These are phyloP conservation scores for Lingula anatina DNA, from an alignment of 2,888 invertebrate species.

Conservation along the genomic window DNA sequence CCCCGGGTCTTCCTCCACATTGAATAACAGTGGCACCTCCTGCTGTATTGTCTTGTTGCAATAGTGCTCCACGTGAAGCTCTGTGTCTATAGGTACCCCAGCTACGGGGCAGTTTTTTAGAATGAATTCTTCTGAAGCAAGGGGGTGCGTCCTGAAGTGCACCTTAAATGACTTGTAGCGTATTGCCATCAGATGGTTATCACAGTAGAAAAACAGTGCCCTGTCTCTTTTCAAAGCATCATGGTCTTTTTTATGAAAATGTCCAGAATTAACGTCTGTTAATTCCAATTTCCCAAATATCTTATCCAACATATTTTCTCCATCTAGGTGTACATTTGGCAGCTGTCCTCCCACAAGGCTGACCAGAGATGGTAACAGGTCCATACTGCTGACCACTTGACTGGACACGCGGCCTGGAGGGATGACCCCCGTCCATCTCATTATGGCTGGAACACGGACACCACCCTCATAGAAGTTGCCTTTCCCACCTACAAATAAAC, in stretches of 20 bases:
- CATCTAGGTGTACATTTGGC: conserved; percentile 2
- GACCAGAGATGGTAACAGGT: conserved; percentile 10
- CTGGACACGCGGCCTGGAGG: neutral
- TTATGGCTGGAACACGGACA: conserved; percentile 11
- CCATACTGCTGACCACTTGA: conserved; percentile 6
- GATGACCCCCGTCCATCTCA: conserved; percentile 11
- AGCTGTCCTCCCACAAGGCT: conserved; percentile 3
- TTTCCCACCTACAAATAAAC: conserved; percentile 10
- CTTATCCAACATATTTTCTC: neutral
- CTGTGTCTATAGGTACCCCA: neutral
- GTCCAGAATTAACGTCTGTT: conserved; percentile 4
- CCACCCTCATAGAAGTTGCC: conserved; percentile 10
- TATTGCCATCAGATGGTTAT: no score
- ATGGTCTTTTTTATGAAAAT: conserved; percentile 6
- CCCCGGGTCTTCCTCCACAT: conserved; percentile 10
- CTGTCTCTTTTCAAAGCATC: conserved; percentile 4
- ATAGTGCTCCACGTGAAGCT: neutral
- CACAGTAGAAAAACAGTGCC: no score
- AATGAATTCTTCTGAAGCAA: neutral
- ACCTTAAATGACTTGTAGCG: no score
- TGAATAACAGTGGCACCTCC: conserved; percentile 2
- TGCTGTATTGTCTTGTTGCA: neutral
- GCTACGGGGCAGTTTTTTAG: neutral
- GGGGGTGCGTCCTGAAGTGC: no score
- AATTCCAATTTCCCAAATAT: neutral